Evolutionary conservation across 2,113 vertebrate species (phyloP), one percentile per base, ranked within the genome.

Genomic region (Forbesichthys papilliferus): DNA sequence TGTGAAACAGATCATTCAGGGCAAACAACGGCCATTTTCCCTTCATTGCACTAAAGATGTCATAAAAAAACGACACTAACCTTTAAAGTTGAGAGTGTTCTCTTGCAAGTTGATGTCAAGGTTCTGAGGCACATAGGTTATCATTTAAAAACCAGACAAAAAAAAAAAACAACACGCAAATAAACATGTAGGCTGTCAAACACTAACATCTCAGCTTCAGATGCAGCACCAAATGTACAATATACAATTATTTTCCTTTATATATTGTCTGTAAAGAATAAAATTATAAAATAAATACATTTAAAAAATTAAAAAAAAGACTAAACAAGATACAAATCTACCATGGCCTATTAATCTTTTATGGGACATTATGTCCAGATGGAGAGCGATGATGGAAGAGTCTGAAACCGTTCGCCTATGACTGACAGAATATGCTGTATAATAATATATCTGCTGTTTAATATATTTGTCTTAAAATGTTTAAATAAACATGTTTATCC

Each of bases 11-110:
- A 52, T 1, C 14, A 10, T 49, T 52, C 11, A 11, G 13, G 0
- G 49, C 49, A 9, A 52, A 52, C 49, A 12, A 52, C 11, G 13
- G 11, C 55, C 20, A 1, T 64, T 18, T 9, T n/a, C 20, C 5
- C 9, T 1, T 48, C 47, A 11, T 18, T 49, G 11, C 42, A 63
- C 48, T 10, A 6, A 6, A 16, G 6, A 36, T 46, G 59, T 16
- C 4, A 27, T 16, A 16, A 16, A 16, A 16, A 16, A 16, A 16
- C 47, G 66, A 72, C 20, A 88, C 91, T 55, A 82, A 98, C 97
- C 97, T 94, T 86, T 95, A 82, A 99, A 99, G 64, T 90, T 93
- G 42, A 99, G 94, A 4, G 92, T 93, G 62, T 96, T 97, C 64
- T 95, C 94, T 9, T 92, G 85, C 68, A 98, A 90, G 69, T 82